Conservation (phyloP, 1,140 invertebrate genomes). For the Zophobas atratus region DNA sequence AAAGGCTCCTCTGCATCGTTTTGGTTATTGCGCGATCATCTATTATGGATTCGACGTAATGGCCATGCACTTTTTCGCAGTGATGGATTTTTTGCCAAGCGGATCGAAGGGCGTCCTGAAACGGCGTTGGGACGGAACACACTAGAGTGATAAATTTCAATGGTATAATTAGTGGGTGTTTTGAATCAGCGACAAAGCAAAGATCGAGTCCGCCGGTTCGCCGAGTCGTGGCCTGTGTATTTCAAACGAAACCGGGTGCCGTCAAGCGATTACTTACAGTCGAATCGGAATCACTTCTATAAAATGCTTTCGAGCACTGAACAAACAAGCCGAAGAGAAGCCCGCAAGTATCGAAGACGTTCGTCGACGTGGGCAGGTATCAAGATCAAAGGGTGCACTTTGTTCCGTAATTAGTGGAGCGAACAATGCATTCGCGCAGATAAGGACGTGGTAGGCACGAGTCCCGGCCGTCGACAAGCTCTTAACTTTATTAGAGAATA, state of each 20-base stretch:
- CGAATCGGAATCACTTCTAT: no score
- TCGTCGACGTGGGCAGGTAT: not conserved
- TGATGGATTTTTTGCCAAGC: no score
- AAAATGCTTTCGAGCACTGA: no score
- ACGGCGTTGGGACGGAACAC: no score
- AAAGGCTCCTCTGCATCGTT: not conserved
- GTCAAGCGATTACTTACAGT: no score
- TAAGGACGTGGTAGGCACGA: conserved; percentile 14
- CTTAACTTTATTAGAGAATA: conserved; percentile 45
- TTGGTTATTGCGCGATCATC: conserved; percentile 31
- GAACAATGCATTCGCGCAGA: conserved; percentile 32
- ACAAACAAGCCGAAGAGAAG: no score
- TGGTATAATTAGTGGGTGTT: not conserved
- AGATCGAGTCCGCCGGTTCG: not conserved
- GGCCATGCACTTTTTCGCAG: not conserved
- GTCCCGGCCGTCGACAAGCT: conserved; percentile 32
- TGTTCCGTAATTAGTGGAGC: conserved; percentile 4
- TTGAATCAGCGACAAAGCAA: not conserved
- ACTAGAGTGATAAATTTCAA: no score
- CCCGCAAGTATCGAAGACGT: not conserved
- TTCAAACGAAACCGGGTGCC: no score
- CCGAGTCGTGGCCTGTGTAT: not conserved
- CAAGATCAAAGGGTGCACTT: conserved; percentile 16
- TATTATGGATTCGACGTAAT: conserved; percentile 10
- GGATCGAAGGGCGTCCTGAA: no score